Evolutionary conservation across 2,113 vertebrate species (phyloP).

Genomic region (Oceanites oceanicus): DNA sequence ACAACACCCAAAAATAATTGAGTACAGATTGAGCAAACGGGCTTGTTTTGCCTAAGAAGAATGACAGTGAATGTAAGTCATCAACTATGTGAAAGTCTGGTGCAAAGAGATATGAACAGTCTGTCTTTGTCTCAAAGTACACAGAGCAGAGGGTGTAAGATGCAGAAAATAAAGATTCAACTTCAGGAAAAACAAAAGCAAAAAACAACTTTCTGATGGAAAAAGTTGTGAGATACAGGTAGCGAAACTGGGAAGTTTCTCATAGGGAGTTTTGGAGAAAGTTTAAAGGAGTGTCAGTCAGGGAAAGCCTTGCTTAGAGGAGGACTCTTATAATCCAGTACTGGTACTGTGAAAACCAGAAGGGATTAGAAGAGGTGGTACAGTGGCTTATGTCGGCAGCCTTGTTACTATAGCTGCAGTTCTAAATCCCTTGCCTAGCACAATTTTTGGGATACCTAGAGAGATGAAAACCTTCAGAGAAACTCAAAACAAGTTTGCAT

Average conservation of each 20-base stretch:
- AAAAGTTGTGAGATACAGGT: background rate
- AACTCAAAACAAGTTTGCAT: background rate
- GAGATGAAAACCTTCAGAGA: background rate
- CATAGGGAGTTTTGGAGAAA: background rate
- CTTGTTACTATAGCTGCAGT: background rate
- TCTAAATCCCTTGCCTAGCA: background rate
- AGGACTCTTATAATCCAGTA: background rate
- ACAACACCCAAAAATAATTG: background rate
- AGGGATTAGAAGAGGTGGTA: background rate
- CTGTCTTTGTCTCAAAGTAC: background rate
- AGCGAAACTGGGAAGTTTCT: background rate
- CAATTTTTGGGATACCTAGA: background rate
- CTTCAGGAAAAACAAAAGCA: background rate
- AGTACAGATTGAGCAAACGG: background rate
- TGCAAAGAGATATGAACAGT: background rate
- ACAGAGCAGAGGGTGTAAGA: background rate
- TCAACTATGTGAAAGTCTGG: background rate
- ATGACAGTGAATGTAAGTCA: background rate
- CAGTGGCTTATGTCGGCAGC: background rate
- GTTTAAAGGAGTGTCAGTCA: background rate
- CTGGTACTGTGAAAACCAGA: background rate
- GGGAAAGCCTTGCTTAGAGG: background rate
- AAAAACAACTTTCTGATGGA: background rate
- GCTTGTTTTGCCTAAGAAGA: background rate
- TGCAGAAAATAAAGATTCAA: background rate